phyloP scores from a whole-genome alignment of 30 jellyfish, hydroid and myxozoan genomes.

The Pseudorhiza aurosa region DNA sequence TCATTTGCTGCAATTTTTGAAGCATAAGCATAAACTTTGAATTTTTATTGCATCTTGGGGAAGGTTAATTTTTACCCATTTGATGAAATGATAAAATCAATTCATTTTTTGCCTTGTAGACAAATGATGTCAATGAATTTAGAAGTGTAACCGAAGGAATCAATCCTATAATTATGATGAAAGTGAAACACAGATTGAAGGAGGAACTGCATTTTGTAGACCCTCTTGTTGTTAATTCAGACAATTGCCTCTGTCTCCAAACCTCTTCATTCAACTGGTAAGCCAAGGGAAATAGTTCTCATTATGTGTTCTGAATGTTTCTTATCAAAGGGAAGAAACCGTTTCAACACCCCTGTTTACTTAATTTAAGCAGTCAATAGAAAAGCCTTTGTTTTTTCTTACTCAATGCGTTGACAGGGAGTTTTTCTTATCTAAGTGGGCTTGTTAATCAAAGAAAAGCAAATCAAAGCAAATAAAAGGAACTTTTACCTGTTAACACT shows the following conservation, averaged over 20 bases:
- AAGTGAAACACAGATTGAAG: neutral
- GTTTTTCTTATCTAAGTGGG: too few relatives aligned
- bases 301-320: neutral
- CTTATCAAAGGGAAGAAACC: too few relatives aligned
- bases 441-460: too few relatives aligned
- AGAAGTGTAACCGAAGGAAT: slow-evolving; percentile 10
- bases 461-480: too few relatives aligned
- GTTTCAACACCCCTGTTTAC: too few relatives aligned
- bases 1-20: too few relatives aligned
- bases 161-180: slow-evolving; percentile 29
- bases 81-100: neutral
- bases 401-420: too few relatives aligned
- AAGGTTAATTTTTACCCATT: neutral
- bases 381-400: too few relatives aligned
- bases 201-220: slow-evolving; percentile 36
- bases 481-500: too few relatives aligned
- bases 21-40: too few relatives aligned
- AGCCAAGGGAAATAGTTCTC: neutral
- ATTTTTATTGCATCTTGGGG: too few relatives aligned
- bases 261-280: slow-evolving; percentile 30
- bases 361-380: too few relatives aligned
- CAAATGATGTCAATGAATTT: neutral
- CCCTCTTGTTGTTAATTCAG: slow-evolving; percentile 29
- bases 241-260: slow-evolving; percentile 33
- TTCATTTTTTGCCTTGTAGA: neutral